A percentile compares a stretch with the other conserved stretches of the same genome.
Evolutionary conservation across 2,797 vertebrate genomes (phyloP).

Genomic region (Pteronotus mesoamericanus): DNA sequence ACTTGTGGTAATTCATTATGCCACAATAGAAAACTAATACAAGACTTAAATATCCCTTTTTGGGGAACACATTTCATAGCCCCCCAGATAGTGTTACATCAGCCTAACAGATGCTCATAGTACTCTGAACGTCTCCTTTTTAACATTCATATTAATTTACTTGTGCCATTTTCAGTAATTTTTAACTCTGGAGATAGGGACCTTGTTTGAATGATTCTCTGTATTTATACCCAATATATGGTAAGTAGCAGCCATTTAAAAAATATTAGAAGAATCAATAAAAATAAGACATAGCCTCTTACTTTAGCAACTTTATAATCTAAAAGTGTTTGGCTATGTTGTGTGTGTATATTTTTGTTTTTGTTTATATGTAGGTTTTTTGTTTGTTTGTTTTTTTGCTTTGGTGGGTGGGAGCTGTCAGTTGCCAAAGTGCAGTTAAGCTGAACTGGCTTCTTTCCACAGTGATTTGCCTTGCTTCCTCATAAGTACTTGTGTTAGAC

Average conservation of each 20-base stretch:
- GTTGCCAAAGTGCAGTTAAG: neutral
- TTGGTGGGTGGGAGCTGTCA: neutral
- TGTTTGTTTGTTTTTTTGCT: neutral
- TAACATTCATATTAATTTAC: neutral
- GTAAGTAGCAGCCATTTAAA: neutral
- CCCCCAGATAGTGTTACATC: neutral
- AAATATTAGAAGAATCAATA: conserved; percentile 3
- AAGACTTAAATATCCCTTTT: neutral
- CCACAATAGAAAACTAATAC: neutral
- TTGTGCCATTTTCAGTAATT: neutral
- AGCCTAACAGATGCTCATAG: neutral
- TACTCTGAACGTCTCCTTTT: neutral
- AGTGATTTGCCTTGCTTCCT: neutral
- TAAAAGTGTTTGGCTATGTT: neutral
- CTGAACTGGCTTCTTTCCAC: neutral
- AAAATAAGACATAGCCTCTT: neutral
- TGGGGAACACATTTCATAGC: neutral
- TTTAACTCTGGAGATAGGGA: neutral
- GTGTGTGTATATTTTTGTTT: neutral
- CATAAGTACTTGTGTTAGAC: neutral
- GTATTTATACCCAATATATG: neutral
- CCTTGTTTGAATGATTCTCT: neutral
- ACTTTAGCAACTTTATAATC: neutral
- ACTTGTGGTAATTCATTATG: neutral
- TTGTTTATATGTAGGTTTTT: neutral